A percentile compares a stretch with the other conserved stretches of the same genome.
Evolutionary conservation across 2,113 vertebrate genomes (phyloP).

Genomic region (Silurus glanis): DNA sequence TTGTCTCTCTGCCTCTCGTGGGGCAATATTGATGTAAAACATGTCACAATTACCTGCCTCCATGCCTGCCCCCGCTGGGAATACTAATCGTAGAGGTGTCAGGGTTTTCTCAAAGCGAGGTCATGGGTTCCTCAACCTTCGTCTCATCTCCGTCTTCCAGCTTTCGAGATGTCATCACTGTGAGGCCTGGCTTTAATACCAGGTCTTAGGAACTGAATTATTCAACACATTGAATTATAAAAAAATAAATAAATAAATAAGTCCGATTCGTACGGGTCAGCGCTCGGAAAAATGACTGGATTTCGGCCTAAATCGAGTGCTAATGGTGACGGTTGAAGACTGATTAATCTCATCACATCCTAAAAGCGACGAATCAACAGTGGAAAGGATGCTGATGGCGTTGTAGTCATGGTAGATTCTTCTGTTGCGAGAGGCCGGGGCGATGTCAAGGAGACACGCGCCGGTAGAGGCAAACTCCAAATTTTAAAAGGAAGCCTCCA

Average conservation of each 20-base stretch:
- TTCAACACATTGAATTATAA: conserved; percentile 58
- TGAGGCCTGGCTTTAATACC: conserved; percentile 48
- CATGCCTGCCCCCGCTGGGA: conserved; percentile 59
- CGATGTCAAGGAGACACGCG: conserved; percentile 59
- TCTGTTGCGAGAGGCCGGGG: conserved; percentile 45
- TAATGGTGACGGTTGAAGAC: conserved; percentile 52
- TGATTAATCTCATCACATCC: conserved; percentile 55
- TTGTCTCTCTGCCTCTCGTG: conserved; percentile 15
- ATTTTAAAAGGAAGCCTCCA: conserved; percentile 63
- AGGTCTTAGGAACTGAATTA: conserved; percentile 62
- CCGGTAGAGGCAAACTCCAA: conserved; percentile 62
- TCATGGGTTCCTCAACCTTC: conserved; percentile 59
- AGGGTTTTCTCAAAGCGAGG: conserved; percentile 57
- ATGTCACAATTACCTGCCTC: conserved; percentile 67
- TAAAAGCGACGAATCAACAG: conserved; percentile 54
- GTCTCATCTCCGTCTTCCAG: conserved; percentile 50
- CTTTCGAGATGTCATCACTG: conserved; percentile 57
- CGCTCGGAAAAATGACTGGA: conserved; percentile 29
- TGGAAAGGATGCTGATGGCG: conserved; percentile 28
- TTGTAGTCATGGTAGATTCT: conserved; percentile 19
- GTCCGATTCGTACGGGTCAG: conserved; percentile 54
- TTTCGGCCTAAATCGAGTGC: conserved; percentile 50
- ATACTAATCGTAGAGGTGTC: conserved; percentile 64
- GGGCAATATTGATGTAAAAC: conserved; percentile 69
- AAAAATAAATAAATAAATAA: not conserved